Percentiles rank a stretch among this genome's conserved stretches.
phyloP scores from a whole-genome alignment of 2,113 vertebrate genomes.

The Protobothrops mucrosquamatus region DNA sequence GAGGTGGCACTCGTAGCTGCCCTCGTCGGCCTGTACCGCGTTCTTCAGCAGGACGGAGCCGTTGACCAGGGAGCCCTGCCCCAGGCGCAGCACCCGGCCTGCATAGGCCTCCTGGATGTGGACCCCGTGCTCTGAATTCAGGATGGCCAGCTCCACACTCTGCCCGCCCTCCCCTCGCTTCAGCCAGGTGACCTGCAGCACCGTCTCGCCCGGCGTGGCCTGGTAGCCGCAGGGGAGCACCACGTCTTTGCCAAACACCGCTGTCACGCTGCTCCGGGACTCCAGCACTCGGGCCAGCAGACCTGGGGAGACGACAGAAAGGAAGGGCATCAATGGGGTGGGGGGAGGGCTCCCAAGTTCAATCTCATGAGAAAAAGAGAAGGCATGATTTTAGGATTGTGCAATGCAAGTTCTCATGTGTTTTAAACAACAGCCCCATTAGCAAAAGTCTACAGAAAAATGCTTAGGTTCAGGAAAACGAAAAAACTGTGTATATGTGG shows the following conservation, averaged over 20 bases:
- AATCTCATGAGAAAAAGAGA: not conserved
- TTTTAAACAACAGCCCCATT: not conserved
- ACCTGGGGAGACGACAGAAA: slow-evolving; percentile 47
- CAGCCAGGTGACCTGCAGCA: slow-evolving; percentile 73
- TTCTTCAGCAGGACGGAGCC: slow-evolving; percentile 67
- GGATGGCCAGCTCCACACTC: slow-evolving; percentile 54
- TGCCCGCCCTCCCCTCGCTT: slow-evolving; percentile 43
- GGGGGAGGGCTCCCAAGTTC: fast-evolving
- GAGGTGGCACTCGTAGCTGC: slow-evolving; percentile 71
- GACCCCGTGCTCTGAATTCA: slow-evolving; percentile 64
- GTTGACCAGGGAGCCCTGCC: slow-evolving; percentile 46
- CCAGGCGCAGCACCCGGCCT: slow-evolving; percentile 59
- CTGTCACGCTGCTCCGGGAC: slow-evolving; percentile 57
- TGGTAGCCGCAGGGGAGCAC: slow-evolving; percentile 71
- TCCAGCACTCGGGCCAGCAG: slow-evolving; percentile 54
- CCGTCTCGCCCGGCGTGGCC: slow-evolving; percentile 63
- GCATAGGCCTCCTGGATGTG: slow-evolving; percentile 60
- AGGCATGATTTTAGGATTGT: fast-evolving
- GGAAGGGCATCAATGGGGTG: not conserved
- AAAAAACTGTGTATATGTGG: not conserved
- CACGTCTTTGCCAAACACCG: slow-evolving; percentile 74
- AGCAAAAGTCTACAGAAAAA: not conserved
- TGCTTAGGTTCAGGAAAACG: not conserved
- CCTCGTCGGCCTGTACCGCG: slow-evolving; percentile 73
- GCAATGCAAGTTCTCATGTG: not conserved